Conservation (phyloP, 2,113 vertebrate species). For the Paralichthys olivaceus region DNA sequence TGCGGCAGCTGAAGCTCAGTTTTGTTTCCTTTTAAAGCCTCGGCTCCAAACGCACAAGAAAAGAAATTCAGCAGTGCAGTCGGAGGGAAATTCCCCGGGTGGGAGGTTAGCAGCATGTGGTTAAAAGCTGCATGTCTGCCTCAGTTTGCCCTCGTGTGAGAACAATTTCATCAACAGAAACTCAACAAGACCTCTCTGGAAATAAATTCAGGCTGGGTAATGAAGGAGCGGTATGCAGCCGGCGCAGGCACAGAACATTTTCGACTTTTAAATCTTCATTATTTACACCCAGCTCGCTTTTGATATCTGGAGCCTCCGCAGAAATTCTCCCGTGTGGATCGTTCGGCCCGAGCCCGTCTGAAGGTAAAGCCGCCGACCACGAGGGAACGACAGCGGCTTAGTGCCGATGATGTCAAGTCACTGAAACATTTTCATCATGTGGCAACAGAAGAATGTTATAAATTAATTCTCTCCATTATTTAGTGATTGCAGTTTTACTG, state of each 20-base stretch:
- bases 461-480: conserved; percentile 69
- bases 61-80: background rate
- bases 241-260: conserved; percentile 38
- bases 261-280: conserved; percentile 63
- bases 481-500: conserved; percentile 55
- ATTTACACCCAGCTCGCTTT: conserved; percentile 63
- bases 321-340: conserved; percentile 34
- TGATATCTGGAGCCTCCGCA: conserved; percentile 50
- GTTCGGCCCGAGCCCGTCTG: conserved; percentile 43
- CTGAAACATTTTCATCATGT: conserved; percentile 77
- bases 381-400: conserved; percentile 56
- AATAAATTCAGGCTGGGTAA: conserved; percentile 28
- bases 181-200: conserved; percentile 33
- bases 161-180: conserved; percentile 74
- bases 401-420: conserved; percentile 66
- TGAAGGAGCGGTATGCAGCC: conserved; percentile 42
- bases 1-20: background rate
- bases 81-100: conserved; percentile 30
- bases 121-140: conserved; percentile 61
- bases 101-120: conserved; percentile 55
- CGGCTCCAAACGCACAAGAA: conserved; percentile 27
- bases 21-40: conserved; percentile 18
- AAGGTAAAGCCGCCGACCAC: conserved; percentile 61
- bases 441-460: conserved; percentile 57
- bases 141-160: conserved; percentile 50